Evolutionary conservation across 1,140 invertebrate species (phyloP).

Genomic region (Wiebesia pumilae): DNA sequence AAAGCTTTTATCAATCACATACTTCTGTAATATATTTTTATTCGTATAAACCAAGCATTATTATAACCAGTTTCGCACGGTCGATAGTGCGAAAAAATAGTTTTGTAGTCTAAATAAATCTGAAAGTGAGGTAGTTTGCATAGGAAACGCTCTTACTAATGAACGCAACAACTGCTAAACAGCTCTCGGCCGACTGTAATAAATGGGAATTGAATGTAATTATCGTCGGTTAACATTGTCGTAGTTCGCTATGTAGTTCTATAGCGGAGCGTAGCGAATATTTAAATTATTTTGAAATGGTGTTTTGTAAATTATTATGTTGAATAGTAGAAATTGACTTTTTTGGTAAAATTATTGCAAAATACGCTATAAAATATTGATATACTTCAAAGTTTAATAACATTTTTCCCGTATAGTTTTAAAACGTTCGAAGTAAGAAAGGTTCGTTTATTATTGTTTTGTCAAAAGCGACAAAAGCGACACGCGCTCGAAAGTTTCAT

Average conservation of each 20-base stretch:
- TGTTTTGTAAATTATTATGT: background rate
- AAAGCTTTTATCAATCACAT: background rate
- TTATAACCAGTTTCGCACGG: background rate
- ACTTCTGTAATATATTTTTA: background rate
- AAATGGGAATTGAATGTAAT: background rate
- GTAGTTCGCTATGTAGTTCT: background rate
- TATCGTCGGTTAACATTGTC: background rate
- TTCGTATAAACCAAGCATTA: background rate
- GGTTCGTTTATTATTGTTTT: too few relatives aligned
- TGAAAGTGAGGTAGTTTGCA: background rate
- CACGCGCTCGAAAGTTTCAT: too few relatives aligned
- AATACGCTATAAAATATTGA: too few relatives aligned
- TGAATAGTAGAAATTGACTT: too few relatives aligned
- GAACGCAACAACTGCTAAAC: background rate
- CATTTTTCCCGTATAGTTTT: too few relatives aligned
- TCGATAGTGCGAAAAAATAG: background rate
- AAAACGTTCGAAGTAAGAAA: too few relatives aligned
- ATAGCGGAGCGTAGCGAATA: background rate
- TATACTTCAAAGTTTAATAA: too few relatives aligned
- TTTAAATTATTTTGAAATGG: background rate
- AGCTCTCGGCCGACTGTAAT: background rate
- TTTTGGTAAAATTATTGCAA: too few relatives aligned
- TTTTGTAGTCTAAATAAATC: background rate
- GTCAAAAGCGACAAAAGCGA: too few relatives aligned
- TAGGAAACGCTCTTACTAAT: background rate